These are phyloP conservation scores for Dunckerocampus dactyliophorus DNA, from an alignment of 2,113 vertebrate genomes.

Conservation along the genomic window DNA sequence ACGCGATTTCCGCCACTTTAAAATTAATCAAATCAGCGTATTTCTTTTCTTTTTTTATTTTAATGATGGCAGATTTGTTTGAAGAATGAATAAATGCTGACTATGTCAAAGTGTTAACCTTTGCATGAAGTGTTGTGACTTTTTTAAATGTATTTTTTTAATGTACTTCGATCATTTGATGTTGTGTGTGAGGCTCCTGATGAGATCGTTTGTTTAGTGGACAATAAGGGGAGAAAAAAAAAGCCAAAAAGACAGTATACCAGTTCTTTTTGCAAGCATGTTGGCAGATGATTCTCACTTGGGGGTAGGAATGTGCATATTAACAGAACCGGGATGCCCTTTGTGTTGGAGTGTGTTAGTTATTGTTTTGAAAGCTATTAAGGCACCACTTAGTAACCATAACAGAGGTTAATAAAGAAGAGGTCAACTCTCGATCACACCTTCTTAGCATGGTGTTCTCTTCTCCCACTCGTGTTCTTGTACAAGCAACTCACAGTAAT, in stretches of 20 bases:
- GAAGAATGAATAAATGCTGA: no score
- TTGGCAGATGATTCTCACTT: slow-evolving; percentile 9
- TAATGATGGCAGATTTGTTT: no score
- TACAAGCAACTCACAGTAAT: slow-evolving; percentile 48
- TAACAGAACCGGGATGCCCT: slow-evolving; percentile 44
- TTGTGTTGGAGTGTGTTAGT: slow-evolving; percentile 36
- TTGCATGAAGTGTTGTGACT: no score
- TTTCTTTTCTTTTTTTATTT: no score
- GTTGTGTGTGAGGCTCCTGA: slow-evolving; percentile 10
- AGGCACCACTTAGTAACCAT: slow-evolving; percentile 44
- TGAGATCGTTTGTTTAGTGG: slow-evolving; percentile 35
- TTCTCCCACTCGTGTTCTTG: slow-evolving; percentile 27
- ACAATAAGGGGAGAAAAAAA: slow-evolving; percentile 23
- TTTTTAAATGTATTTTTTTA: no score
- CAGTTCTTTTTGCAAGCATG: slow-evolving; percentile 10
- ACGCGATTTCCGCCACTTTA: no score
- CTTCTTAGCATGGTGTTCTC: slow-evolving; percentile 36
- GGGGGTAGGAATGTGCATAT: slow-evolving; percentile 27
- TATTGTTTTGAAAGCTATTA: slow-evolving; percentile 48
- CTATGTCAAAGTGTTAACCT: no score
- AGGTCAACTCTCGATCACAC: slow-evolving; percentile 57
- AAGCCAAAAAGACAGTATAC: not conserved
- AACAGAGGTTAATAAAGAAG: slow-evolving; percentile 62
- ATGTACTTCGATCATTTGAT: no score
- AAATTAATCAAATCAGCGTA: no score